Conservation (phyloP, 1,140 invertebrate species). For the Leucophenga varia region DNA sequence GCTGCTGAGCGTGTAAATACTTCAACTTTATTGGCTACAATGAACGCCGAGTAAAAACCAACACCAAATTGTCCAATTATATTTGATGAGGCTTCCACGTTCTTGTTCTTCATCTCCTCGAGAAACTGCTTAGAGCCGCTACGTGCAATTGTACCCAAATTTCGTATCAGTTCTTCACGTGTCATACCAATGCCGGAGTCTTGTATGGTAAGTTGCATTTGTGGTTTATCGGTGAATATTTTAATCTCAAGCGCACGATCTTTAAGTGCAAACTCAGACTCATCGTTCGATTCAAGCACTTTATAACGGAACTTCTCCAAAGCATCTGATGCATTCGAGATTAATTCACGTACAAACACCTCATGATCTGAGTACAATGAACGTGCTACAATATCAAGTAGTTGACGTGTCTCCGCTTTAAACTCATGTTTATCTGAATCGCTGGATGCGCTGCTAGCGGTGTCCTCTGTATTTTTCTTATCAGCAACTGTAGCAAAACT, state of each 20-base stretch:
- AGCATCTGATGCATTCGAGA: slow-evolving; percentile 95
- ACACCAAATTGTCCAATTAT: slow-evolving; percentile 98
- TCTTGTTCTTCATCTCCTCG: slow-evolving; percentile 73
- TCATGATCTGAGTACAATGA: slow-evolving; percentile 97
- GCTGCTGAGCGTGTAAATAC: slow-evolving; percentile 77
- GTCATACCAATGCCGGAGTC: slow-evolving; percentile 93
- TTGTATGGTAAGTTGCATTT: slow-evolving; percentile 81
- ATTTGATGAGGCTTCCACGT: slow-evolving; percentile 63
- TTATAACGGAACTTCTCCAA: slow-evolving; percentile 85
- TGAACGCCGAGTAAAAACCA: slow-evolving; percentile 94
- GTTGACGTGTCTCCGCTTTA: slow-evolving; percentile 91
- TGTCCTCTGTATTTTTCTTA: no score
- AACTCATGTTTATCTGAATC: slow-evolving; percentile 81
- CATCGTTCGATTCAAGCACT: slow-evolving; percentile 60
- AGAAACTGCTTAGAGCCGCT: slow-evolving; percentile 93
- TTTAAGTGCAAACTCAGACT: slow-evolving; percentile 50
- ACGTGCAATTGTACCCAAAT: slow-evolving; percentile 89
- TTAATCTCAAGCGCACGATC: slow-evolving; percentile 78
- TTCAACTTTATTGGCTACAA: slow-evolving; percentile 92
- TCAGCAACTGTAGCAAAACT: no score
- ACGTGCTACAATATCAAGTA: slow-evolving; percentile 93
- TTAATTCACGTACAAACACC: slow-evolving; percentile 89
- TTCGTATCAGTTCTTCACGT: slow-evolving; percentile 82
- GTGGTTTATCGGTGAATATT: slow-evolving; percentile 82
- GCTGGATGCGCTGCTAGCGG: no score